Conservation (phyloP, 1,140 invertebrate genomes). For the Magallana gigas region DNA sequence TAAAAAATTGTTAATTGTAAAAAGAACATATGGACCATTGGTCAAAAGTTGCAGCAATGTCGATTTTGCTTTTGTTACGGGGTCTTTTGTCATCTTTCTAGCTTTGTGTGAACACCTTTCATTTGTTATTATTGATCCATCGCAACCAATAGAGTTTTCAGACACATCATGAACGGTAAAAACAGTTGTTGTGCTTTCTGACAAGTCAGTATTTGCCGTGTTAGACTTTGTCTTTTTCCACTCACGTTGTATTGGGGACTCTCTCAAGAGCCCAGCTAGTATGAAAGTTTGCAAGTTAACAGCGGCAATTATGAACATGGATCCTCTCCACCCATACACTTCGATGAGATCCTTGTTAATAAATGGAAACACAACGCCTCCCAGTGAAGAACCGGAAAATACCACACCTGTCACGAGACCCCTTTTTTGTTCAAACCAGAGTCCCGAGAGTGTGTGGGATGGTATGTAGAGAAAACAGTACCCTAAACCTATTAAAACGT, state of each 20-base stretch:
- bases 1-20: constrained; percentile 70
- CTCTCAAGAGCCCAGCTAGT: constrained; percentile 64
- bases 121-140: neutral
- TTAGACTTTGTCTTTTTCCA: constrained; percentile 13
- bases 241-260: neutral
- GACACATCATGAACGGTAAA: neutral
- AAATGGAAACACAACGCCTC: constrained; percentile 86
- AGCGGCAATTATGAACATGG: constrained; percentile 92
- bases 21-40: constrained; percentile 68
- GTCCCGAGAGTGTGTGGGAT: constrained; percentile 81
- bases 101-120: neutral
- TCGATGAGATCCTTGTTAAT: constrained; percentile 85
- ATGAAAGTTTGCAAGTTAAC: constrained; percentile 85
- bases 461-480: constrained; percentile 70
- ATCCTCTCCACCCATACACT: constrained; percentile 86
- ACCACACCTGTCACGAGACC: constrained; percentile 94
- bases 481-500: constrained; percentile 64
- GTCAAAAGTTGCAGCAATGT: neutral
- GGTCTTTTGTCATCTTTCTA: neutral
- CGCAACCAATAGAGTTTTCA: neutral
- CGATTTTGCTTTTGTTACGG: neutral
- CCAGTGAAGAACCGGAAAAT: constrained; percentile 94
- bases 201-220: neutral
- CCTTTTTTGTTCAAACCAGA: constrained; percentile 94
- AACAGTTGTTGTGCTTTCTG: neutral